Evolutionary conservation across 2,113 vertebrate genomes (phyloP).

Genomic region (Anolis sagrei): DNA sequence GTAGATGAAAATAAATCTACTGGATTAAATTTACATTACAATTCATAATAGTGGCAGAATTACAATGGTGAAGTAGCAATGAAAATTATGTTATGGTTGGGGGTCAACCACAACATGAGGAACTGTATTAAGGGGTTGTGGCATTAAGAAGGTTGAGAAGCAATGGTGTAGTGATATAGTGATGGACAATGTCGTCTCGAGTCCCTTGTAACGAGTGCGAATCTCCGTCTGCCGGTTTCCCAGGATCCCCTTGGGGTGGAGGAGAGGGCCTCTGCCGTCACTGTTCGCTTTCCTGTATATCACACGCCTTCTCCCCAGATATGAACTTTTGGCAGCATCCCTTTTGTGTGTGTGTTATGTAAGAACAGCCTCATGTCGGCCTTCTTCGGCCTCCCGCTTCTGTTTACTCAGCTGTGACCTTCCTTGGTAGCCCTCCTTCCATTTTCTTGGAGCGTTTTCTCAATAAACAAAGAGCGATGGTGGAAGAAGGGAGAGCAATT

Average conservation of each 20-base stretch:
- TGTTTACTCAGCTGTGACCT: constrained; percentile 15
- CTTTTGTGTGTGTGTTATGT: neutral
- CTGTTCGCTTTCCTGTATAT: neutral
- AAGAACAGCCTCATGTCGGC: neutral
- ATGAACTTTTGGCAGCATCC: neutral
- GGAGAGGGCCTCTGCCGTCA: neutral
- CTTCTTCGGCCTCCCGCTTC: neutral
- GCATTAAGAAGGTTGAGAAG: no score
- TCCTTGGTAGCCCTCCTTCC: neutral
- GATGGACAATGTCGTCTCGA: no score
- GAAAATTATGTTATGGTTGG: no score
- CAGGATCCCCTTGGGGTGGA: neutral
- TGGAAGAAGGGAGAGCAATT: neutral
- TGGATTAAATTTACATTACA: no score
- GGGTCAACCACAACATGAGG: no score
- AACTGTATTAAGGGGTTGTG: no score
- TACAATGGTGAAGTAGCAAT: no score
- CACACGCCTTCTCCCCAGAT: neutral
- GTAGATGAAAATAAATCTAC: no score
- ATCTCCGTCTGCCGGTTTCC: neutral
- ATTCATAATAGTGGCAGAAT: no score
- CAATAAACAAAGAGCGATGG: neutral
- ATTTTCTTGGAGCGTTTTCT: neutral
- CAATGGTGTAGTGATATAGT: no score
- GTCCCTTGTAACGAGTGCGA: no score